Percentiles rank a stretch among this genome's conserved stretches.
These are phyloP conservation scores for Cirrhinus molitorella DNA, from an alignment of 2,797 vertebrate genomes.

Conservation along the genomic window DNA sequence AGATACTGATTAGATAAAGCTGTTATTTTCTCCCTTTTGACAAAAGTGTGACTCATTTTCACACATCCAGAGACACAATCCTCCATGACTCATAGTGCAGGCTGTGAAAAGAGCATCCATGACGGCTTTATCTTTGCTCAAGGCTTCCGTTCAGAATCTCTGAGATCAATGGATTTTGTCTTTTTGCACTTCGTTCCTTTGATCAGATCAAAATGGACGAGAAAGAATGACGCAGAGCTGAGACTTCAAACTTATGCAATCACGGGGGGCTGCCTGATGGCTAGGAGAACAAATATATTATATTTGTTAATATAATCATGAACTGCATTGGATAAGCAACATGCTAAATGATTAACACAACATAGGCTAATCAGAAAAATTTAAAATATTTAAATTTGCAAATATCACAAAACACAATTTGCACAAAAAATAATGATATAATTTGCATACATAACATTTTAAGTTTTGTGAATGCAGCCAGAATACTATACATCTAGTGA, in stretches of 20 bases:
- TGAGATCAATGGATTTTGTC: constrained; percentile 1
- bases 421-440: background rate
- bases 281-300: background rate
- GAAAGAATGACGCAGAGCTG: background rate
- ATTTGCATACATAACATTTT: background rate
- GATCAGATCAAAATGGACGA: background rate
- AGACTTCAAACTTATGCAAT: background rate
- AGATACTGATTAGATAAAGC: background rate
- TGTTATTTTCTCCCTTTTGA: constrained; percentile 15
- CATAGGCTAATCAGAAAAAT: background rate
- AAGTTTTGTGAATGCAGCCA: background rate
- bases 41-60: constrained; percentile 30
- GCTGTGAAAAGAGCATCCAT: background rate
- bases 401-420: too few species aligned
- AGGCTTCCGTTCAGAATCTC: background rate
- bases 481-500: background rate
- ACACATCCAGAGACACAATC: constrained; percentile 24
- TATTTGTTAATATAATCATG: background rate
- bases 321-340: background rate
- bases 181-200: constrained; percentile 8
- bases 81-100: constrained; percentile 6
- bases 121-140: constrained; percentile 9
- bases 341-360: background rate
- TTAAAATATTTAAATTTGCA: background rate
- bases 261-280: background rate